A percentile compares a stretch with the other conserved stretches of the same genome.
Conservation (phyloP, 2,888 invertebrate genomes). For the Eugnorisma glareosa region DNA sequence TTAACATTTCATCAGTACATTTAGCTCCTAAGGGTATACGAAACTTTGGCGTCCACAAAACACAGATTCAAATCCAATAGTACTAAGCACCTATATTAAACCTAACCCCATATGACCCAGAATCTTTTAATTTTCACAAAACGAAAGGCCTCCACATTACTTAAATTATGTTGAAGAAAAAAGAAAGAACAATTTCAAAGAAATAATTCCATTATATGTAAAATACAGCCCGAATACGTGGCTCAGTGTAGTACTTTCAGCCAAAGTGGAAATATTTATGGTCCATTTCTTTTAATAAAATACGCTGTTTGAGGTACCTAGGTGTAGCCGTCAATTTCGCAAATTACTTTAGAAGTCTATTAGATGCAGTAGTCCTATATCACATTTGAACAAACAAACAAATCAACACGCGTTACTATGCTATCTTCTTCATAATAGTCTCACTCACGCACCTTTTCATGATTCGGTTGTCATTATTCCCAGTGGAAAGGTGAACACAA, state of each 20-base stretch:
- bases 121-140: constrained; percentile 24
- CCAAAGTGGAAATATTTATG: constrained; percentile 59
- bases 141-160: constrained; percentile 10
- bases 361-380: constrained; percentile 10
- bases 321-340: constrained; percentile 52
- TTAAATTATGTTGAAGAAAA: constrained; percentile 34
- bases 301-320: constrained; percentile 39
- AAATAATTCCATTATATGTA: constrained; percentile 63
- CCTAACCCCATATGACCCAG: constrained; percentile 5
- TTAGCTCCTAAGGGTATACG: constrained; percentile 2
- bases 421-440: not conserved
- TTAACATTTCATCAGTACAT: constrained; percentile 16
- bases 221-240: constrained; percentile 60
- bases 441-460: not conserved
- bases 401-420: not conserved
- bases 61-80: not conserved
- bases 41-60: constrained; percentile 1
- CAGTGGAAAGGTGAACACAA: not conserved
- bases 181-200: constrained; percentile 54
- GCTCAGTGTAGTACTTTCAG: constrained; percentile 55
- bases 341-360: constrained; percentile 55
- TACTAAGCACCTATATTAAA: not conserved
- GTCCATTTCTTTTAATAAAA: constrained; percentile 64
- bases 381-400: not conserved
- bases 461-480: not conserved